These are phyloP conservation scores for Clamator glandarius DNA, from an alignment of 2,797 vertebrate species.

Conservation along the genomic window DNA sequence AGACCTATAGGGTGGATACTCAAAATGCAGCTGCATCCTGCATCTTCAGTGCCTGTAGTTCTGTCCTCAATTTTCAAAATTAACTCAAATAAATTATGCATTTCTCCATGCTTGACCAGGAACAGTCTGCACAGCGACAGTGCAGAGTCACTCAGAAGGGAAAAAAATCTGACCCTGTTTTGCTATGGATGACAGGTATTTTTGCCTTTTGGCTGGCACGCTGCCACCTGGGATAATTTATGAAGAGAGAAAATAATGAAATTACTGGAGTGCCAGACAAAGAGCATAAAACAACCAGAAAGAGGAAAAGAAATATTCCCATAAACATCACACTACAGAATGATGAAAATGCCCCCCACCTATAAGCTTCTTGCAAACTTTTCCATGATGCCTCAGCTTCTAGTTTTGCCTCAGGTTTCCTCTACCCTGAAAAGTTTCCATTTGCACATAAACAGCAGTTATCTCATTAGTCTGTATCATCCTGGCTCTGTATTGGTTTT, in stretches of 20 bases:
- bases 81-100: constrained; percentile 51
- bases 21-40: constrained; percentile 9
- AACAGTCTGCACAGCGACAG: constrained; percentile 1
- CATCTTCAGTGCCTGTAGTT: constrained; percentile 8
- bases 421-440: constrained; percentile 8
- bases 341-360: constrained; percentile 26
- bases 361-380: constrained; percentile 30
- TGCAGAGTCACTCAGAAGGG: background rate
- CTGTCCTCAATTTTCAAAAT: constrained; percentile 39
- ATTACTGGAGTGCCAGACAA: constrained; percentile 6
- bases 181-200: background rate
- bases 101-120: constrained; percentile 3
- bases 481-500: background rate
- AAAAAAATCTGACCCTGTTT: constrained; percentile 24
- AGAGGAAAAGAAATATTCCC: background rate
- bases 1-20: background rate
- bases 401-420: constrained; percentile 11
- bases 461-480: background rate
- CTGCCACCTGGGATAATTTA: constrained; percentile 45
- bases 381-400: background rate
- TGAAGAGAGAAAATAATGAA: constrained; percentile 39
- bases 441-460: constrained; percentile 25
- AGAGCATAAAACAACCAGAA: background rate
- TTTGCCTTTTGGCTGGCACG: constrained; percentile 28
- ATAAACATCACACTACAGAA: background rate